Conservation (phyloP, 2,888 invertebrate genomes). For the Corbicula japonica region DNA sequence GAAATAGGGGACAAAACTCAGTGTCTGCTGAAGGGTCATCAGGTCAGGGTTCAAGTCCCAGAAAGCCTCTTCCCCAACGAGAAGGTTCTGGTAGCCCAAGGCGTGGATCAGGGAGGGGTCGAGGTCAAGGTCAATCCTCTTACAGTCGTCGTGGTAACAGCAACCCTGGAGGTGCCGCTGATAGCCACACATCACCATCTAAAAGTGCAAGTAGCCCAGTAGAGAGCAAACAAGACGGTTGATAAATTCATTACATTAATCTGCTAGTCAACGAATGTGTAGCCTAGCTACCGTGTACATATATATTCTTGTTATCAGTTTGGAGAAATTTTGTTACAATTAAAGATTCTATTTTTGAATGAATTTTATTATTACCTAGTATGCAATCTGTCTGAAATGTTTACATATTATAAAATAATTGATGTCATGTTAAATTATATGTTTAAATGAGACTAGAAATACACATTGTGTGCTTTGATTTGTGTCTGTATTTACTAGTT, state of each 20-base stretch:
- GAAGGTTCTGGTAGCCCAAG: slow-evolving; percentile 15
- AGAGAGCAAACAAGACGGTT: slow-evolving; percentile 21
- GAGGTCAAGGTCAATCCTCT: not conserved
- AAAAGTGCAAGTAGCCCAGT: not conserved
- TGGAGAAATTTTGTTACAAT: slow-evolving; percentile 11
- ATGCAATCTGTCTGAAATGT: too few relatives aligned
- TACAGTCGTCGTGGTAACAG: slow-evolving; percentile 9
- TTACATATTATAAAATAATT: too few relatives aligned
- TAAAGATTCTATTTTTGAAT: slow-evolving; percentile 40
- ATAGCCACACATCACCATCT: not conserved
- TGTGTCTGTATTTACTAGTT: too few relatives aligned
- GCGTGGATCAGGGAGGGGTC: slow-evolving; percentile 21
- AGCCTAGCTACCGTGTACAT: slow-evolving; percentile 31
- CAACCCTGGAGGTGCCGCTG: slow-evolving; percentile 6
- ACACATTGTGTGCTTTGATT: too few relatives aligned
- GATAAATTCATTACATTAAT: not conserved
- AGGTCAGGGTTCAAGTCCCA: slow-evolving; percentile 8
- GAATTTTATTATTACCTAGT: slow-evolving; percentile 2
- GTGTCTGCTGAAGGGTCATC: not conserved
- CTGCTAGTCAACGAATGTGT: slow-evolving; percentile 37
- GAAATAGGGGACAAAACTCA: too few relatives aligned
- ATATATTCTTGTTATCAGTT: slow-evolving; percentile 26
- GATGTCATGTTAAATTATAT: too few relatives aligned
- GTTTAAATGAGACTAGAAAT: too few relatives aligned
- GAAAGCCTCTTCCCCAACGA: slow-evolving; percentile 14